Conservation (phyloP, 2,113 vertebrate species). For the Burhinus bistriatus region DNA sequence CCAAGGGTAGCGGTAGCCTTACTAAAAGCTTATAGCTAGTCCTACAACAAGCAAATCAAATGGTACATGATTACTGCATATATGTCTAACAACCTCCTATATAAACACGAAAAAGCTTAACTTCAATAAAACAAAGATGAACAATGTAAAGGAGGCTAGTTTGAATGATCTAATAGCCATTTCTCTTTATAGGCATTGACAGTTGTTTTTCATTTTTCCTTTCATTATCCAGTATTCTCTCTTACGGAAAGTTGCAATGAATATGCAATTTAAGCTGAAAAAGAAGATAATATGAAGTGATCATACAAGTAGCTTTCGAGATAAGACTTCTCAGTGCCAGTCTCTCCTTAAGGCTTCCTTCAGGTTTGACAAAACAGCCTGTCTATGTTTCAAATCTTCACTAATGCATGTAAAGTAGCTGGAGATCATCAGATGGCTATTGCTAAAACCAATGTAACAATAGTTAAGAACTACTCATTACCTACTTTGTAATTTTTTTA, state of each 20-base stretch:
- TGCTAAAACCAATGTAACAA: background rate
- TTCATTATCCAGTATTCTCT: background rate
- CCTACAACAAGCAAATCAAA: background rate
- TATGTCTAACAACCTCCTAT: background rate
- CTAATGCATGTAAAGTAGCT: background rate
- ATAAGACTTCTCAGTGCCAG: background rate
- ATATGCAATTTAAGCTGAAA: background rate
- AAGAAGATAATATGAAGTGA: background rate
- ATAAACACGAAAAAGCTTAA: background rate
- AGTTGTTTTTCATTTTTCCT: background rate
- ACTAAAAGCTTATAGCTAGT: background rate
- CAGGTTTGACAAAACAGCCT: background rate
- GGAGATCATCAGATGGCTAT: background rate
- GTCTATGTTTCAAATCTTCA: background rate
- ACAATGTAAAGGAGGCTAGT: background rate
- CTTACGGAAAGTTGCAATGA: background rate
- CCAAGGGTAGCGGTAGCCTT: background rate
- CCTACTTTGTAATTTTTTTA: slow-evolving; percentile 83
- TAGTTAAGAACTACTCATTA: background rate
- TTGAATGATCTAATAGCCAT: background rate
- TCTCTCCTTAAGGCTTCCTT: background rate
- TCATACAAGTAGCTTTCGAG: background rate
- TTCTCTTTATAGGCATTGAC: background rate
- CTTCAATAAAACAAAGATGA: background rate
- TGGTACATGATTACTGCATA: background rate